Evolutionary conservation across 2,888 invertebrate species (phyloP), one percentile per base, ranked within the genome.

Genomic region (Scelioninae gen. 1): DNA sequence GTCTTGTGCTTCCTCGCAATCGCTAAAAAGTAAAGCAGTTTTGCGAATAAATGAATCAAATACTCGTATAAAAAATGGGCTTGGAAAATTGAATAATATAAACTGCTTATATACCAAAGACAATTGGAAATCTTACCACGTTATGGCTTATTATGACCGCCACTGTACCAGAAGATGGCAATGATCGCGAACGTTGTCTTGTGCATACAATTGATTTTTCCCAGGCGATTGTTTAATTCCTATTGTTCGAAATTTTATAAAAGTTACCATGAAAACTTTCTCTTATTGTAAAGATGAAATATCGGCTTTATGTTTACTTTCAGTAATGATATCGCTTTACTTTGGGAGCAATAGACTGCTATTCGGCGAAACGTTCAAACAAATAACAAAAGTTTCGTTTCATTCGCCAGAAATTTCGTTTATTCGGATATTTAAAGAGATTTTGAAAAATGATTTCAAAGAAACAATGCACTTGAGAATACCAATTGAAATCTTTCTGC

Each of bases 21-120:
- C 32, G 11, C 15, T 23, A 16, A 16, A 58, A 40, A 40, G 49
- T 58, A 11, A 58, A 40, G 11, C 13, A 23, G 38, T 38, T 8
- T 38, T 9, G 15, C 40, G 2, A 40, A 16, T 11, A 58, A 58
- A 58, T 3, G 23, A 58, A 40, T 23, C 6, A 38, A 31, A 49
- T 38, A 56, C 38, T 56, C 56, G 40, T 58, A 58, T 58, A 58
- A 40, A 58, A 58, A 40, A n/a, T 56, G 56, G 58, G 40, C 9
- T 40, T 38, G 58, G 3, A 16, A 13, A 58, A 23, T 58, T 16
- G 9, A 23, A 40, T 40, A 40, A 23, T 40, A 40, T 23, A 38
- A 40, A 58, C 40, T 23, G 58, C 11, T 58, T 5, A 13, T 58
- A 6, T 11, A 58, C 9, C 16, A 58, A 11, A 38, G 23, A 23